These are phyloP conservation scores for Pantala flavescens DNA, from an alignment of 1,140 invertebrate species.

Conservation along the genomic window DNA sequence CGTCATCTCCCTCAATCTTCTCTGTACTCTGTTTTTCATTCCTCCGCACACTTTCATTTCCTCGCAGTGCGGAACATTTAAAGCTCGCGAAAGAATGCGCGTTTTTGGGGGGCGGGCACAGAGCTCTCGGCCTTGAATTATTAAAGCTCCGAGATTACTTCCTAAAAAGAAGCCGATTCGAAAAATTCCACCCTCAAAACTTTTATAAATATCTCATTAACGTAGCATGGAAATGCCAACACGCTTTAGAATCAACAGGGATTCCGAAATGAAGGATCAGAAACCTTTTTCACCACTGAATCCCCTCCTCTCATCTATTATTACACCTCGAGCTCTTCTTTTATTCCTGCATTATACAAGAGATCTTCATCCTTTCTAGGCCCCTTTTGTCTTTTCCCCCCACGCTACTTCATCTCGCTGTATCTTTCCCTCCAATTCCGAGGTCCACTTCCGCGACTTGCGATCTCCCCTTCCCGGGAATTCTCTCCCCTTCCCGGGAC, in stretches of 20 bases:
- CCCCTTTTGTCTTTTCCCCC: too few species aligned
- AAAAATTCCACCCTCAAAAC: neutral
- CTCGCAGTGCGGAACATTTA: too few species aligned
- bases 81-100: too few species aligned
- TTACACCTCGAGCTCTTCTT: neutral
- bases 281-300: neutral
- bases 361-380: neutral
- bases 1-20: neutral
- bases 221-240: neutral
- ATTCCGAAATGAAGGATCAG: neutral
- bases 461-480: too few species aligned
- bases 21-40: neutral
- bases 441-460: too few species aligned
- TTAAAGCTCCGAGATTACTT: neutral
- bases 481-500: too few species aligned
- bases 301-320: neutral
- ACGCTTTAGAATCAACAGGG: neutral
- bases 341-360: neutral
- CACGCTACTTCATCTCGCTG: too few species aligned
- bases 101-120: too few species aligned
- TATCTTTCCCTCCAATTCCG: too few species aligned
- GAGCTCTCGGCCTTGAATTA: neutral
- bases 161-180: neutral
- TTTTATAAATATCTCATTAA: neutral
- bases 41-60: too few species aligned